Percentiles rank a stretch among this genome's conserved stretches.
Conservation (phyloP, 2,888 invertebrate species). For the Invenusta paracnida region DNA sequence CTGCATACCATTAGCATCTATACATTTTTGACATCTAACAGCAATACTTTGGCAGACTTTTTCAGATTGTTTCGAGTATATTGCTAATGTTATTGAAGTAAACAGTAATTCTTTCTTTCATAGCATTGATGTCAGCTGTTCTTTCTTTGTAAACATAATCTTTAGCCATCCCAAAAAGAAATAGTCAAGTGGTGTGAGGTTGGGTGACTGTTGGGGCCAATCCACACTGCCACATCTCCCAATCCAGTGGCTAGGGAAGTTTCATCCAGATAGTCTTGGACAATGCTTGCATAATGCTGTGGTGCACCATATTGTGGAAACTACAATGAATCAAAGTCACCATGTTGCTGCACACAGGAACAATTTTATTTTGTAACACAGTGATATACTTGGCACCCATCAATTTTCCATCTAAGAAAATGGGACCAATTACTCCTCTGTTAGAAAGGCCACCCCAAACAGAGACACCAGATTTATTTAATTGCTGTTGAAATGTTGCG, state of each 20-base stretch:
- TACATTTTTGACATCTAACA: not conserved
- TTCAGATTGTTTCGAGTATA: not conserved
- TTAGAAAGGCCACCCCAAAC: conserved; percentile 32
- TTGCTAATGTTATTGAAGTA: not conserved
- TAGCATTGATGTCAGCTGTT: not conserved
- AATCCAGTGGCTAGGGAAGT: not conserved
- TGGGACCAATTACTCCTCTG: conserved; percentile 21
- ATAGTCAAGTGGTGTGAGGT: not conserved
- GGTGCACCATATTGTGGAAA: not conserved
- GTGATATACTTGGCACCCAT: conserved; percentile 7
- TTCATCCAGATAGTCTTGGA: not conserved
- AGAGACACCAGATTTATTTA: conserved; percentile 21
- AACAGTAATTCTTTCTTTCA: not conserved
- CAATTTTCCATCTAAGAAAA: conserved; percentile 34
- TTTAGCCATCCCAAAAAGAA: not conserved
- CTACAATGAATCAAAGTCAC: conserved; percentile 2
- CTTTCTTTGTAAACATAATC: not conserved
- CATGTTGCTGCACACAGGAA: not conserved
- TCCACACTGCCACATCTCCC: not conserved
- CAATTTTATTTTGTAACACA: conserved; percentile 8
- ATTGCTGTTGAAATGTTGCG: not conserved
- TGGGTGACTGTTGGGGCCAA: not conserved
- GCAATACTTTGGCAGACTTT: not conserved
- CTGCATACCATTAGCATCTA: conserved; percentile 11
- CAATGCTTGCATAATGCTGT: not conserved